Evolutionary conservation across 2,113 vertebrate genomes (phyloP).

Genomic region (Pao palembangensis): DNA sequence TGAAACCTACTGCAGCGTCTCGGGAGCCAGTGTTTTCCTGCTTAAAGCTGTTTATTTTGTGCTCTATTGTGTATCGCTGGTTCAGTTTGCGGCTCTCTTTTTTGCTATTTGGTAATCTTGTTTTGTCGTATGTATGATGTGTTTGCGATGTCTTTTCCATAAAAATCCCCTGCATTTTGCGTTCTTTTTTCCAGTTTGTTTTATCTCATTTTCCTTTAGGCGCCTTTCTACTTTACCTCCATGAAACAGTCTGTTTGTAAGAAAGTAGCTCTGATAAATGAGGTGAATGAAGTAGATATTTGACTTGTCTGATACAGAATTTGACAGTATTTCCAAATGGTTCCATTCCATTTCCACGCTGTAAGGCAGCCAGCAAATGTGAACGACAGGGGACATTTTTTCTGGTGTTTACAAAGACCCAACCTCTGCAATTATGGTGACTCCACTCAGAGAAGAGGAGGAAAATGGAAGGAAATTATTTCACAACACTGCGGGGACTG

Average conservation of each 20-base stretch:
- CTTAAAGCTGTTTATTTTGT: conserved; percentile 6
- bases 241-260: background rate
- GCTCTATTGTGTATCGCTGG: background rate
- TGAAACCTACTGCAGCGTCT: background rate
- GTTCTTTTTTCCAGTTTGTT: background rate
- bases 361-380: conserved; percentile 16
- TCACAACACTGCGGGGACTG: conserved; percentile 32
- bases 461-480: conserved; percentile 21
- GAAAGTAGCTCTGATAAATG: conserved; percentile 36
- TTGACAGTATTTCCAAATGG: conserved; percentile 43
- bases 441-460: conserved; percentile 26
- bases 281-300: conserved; percentile 29
- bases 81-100: background rate
- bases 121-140: conserved; percentile 6
- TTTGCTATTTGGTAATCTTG: conserved; percentile 2
- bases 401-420: conserved; percentile 29
- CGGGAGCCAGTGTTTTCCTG: conserved; percentile 2
- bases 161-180: background rate
- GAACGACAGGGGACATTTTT: conserved; percentile 23
- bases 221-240: background rate
- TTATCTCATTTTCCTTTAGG: background rate
- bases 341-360: conserved; percentile 30
- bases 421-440: conserved; percentile 46
- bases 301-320: conserved; percentile 19
- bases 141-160: background rate